Evolutionary conservation across 2,113 vertebrate genomes (phyloP).

Genomic region (Todiramphus chloris): DNA sequence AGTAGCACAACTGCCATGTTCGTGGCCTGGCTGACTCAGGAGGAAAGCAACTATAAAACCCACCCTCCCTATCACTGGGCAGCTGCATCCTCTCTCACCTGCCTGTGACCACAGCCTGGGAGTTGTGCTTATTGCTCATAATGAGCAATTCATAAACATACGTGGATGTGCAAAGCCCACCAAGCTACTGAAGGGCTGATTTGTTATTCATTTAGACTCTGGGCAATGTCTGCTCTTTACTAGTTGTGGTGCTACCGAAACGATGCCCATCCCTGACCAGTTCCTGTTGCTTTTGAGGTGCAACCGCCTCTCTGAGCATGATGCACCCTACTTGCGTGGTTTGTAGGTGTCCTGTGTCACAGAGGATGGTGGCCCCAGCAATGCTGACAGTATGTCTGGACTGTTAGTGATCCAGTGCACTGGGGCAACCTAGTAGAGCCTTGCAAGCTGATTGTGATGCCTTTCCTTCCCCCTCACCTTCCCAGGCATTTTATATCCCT

Average conservation of each 20-base stretch:
- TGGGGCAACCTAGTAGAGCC: not conserved
- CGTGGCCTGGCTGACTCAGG: not conserved
- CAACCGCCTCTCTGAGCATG: not conserved
- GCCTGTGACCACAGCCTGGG: not conserved
- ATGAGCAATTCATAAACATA: fast-evolving
- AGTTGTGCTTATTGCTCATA: not conserved
- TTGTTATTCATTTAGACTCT: not conserved
- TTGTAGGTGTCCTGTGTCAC: not conserved
- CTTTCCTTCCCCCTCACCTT: not conserved
- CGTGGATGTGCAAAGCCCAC: not conserved
- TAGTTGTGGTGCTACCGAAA: not conserved
- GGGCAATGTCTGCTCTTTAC: not conserved
- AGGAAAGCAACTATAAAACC: not conserved
- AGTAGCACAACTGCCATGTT: not conserved
- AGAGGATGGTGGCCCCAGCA: not conserved
- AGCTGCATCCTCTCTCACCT: not conserved
- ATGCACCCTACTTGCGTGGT: too few relatives aligned
- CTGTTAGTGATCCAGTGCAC: not conserved
- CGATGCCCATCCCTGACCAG: not conserved
- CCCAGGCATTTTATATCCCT: not conserved
- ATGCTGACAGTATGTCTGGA: not conserved
- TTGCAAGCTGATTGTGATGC: not conserved
- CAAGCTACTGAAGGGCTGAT: not conserved
- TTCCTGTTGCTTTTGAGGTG: not conserved
- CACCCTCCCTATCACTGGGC: fast-evolving